These are phyloP conservation scores for Plebejus melissa DNA, from an alignment of 2,888 invertebrate species.

Conservation along the genomic window DNA sequence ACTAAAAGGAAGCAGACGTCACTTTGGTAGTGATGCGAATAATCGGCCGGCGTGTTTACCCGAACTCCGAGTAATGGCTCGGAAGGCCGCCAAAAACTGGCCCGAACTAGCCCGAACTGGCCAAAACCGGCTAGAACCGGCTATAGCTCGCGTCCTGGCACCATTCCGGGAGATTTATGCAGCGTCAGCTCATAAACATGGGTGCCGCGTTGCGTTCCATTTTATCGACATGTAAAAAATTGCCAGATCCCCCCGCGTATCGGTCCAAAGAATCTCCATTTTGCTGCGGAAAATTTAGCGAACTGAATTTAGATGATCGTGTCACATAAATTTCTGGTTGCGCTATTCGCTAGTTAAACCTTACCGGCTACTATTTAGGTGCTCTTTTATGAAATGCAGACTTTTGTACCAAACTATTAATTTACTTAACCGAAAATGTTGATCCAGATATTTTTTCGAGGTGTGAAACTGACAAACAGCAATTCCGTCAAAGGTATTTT, in stretches of 20 bases:
- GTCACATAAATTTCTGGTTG: conserved; percentile 7
- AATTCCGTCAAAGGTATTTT: conserved; percentile 51
- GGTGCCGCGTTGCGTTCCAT: conserved; percentile 38
- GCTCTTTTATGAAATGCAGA: background rate
- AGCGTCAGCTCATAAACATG: conserved; percentile 70
- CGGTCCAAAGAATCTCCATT: conserved; percentile 12
- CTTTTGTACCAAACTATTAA: background rate
- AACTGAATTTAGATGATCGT: conserved; percentile 20
- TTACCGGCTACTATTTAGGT: background rate
- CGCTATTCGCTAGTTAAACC: background rate
- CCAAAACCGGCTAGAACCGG: conserved; percentile 45
- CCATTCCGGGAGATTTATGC: conserved; percentile 64
- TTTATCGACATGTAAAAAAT: conserved; percentile 30
- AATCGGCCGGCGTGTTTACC: conserved; percentile 49
- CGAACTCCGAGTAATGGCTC: conserved; percentile 46
- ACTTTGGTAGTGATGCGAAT: conserved; percentile 45
- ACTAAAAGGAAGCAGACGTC: conserved; percentile 39
- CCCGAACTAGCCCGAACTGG: conserved; percentile 19
- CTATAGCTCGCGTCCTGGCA: conserved; percentile 45
- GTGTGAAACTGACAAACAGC: conserved; percentile 38
- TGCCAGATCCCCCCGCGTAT: conserved; percentile 11
- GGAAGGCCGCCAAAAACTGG: conserved; percentile 53
- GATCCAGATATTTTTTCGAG: conserved; percentile 18
- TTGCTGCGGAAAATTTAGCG: conserved; percentile 14
- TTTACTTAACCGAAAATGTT: background rate